phyloP scores from a whole-genome alignment of 1,140 invertebrate species.

The Bathynomus jamesi region DNA sequence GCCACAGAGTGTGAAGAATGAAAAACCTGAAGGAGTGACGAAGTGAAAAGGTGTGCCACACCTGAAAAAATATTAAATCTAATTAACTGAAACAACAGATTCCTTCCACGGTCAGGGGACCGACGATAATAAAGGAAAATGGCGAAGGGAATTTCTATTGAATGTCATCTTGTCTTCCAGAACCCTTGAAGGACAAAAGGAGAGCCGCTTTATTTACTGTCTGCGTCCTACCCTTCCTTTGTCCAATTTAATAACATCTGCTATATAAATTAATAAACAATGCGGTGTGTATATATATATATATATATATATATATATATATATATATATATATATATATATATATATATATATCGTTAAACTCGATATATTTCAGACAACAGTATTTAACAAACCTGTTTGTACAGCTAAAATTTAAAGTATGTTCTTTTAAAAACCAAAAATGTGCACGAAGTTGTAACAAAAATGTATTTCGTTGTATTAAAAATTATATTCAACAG shows the following conservation, averaged over 20 bases:
- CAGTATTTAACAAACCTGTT: too few species aligned
- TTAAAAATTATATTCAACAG: too few species aligned
- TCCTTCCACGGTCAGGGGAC: not conserved
- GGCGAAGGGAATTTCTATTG: too few species aligned
- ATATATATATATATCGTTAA: not conserved
- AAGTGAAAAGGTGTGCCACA: not conserved
- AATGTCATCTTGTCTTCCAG: not conserved
- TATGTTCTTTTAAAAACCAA: too few species aligned
- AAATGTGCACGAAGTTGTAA: too few species aligned
- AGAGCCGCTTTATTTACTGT: not conserved
- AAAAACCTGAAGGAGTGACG: not conserved
- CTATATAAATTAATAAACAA: not conserved
- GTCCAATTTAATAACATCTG: not conserved
- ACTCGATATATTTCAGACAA: too few species aligned
- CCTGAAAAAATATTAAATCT: not conserved
- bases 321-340: not conserved
- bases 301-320: slow-evolving; percentile 3
- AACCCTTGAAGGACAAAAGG: not conserved
- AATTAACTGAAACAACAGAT: not conserved
- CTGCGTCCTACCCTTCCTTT: not conserved
- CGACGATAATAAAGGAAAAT: not conserved
- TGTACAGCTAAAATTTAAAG: too few species aligned
- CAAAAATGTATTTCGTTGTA: too few species aligned
- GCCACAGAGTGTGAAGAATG: not conserved
- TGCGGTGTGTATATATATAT: not conserved